Conservation (phyloP, 2,888 invertebrate genomes). For the Troglohyphantes excavatus region DNA sequence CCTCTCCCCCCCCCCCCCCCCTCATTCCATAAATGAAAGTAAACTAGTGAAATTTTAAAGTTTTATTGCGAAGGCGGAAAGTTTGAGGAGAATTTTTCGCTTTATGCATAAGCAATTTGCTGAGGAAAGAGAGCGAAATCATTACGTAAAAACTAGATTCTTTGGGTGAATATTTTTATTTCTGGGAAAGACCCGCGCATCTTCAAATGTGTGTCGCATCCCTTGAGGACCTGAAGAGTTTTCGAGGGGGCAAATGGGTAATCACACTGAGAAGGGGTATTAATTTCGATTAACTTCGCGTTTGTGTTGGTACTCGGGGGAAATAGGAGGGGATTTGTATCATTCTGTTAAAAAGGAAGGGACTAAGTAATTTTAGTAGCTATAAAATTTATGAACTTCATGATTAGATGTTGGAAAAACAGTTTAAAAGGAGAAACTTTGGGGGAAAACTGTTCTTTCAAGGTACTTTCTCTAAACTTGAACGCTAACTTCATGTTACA, state of each 20-base stretch:
- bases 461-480: no score
- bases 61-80: conserved; percentile 41
- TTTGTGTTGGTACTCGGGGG: background rate
- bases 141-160: conserved; percentile 13
- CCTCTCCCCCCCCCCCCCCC: background rate
- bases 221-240: background rate
- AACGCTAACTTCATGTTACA: no score
- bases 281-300: conserved; percentile 22
- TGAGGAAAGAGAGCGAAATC: conserved; percentile 4
- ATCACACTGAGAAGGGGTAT: background rate
- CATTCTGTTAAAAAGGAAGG: background rate
- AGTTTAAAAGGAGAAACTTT: no score
- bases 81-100: background rate
- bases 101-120: conserved; percentile 41
- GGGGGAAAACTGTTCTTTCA: no score
- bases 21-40: conserved; percentile 41
- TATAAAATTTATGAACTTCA: no score
- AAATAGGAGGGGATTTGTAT: background rate
- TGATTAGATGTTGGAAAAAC: no score
- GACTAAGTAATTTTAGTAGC: no score
- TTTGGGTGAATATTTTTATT: background rate
- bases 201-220: background rate
- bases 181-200: no score
- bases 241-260: background rate
- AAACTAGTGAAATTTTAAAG: conserved; percentile 62